Evolutionary conservation across 2,797 vertebrate genomes (phyloP).

Genomic region (Eidolon dupreanum): DNA sequence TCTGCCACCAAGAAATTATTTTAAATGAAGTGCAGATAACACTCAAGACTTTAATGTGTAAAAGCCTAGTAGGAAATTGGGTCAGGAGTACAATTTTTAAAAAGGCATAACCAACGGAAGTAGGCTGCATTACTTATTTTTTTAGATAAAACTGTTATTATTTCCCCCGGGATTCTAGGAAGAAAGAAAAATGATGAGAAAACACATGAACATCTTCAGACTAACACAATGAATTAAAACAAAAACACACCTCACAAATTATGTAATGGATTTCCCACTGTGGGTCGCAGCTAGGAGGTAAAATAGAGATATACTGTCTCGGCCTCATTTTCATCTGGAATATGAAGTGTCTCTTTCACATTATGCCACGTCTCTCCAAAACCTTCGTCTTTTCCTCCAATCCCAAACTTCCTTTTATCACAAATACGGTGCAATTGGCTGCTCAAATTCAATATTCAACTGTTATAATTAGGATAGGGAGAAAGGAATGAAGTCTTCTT

Average conservation of each 20-base stretch:
- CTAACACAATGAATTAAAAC: background rate
- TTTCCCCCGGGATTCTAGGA: constrained; percentile 3
- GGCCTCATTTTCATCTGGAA: background rate
- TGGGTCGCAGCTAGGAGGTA: background rate
- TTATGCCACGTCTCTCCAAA: constrained; percentile 26
- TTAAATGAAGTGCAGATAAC: background rate
- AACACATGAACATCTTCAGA: background rate
- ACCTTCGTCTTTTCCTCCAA: background rate
- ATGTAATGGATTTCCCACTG: background rate
- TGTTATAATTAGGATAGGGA: constrained; percentile 62
- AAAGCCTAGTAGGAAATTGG: background rate
- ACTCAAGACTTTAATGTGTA: background rate
- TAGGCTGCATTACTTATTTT: constrained; percentile 11
- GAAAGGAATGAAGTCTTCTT: constrained; percentile 73
- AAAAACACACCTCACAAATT: background rate
- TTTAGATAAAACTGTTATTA: background rate
- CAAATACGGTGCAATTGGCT: constrained; percentile 60
- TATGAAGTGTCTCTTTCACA: background rate
- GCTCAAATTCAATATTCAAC: constrained; percentile 68
- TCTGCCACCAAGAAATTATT: constrained; percentile 6
- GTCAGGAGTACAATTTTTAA: constrained; percentile 14
- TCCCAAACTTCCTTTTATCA: background rate
- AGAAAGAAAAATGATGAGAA: background rate
- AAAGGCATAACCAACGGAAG: background rate
- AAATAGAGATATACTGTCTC: background rate